These are phyloP conservation scores for Rhinopomastus cyanomelas DNA, from an alignment of 2,113 vertebrate genomes.

Conservation along the genomic window DNA sequence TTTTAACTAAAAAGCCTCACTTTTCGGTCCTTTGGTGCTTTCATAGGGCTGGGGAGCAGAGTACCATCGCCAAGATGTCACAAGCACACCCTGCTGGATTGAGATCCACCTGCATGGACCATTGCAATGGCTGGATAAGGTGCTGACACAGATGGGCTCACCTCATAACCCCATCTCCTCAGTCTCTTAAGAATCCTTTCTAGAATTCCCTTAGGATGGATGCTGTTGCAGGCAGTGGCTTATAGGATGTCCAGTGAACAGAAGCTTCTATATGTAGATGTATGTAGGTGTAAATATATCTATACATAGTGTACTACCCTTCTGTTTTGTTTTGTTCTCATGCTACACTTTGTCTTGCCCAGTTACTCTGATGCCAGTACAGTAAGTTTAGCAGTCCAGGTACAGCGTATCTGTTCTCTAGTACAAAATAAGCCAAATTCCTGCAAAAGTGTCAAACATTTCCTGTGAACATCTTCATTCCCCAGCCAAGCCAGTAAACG, in stretches of 20 bases:
- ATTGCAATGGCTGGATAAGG: slow-evolving; percentile 98
- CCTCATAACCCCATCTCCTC: slow-evolving; percentile 97
- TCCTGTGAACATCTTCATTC: slow-evolving; percentile 29
- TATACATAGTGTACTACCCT: slow-evolving; percentile 25
- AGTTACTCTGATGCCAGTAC: slow-evolving; percentile 60
- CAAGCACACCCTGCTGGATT: slow-evolving; percentile 98
- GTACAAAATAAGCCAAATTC: slow-evolving; percentile 48
- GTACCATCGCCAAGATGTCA: slow-evolving; percentile 97
- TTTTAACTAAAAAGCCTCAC: neutral
- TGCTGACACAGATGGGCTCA: slow-evolving; percentile 97
- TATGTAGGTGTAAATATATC: slow-evolving; percentile 69
- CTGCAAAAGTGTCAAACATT: slow-evolving; percentile 50
- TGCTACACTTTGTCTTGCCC: slow-evolving; percentile 54
- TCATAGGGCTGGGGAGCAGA: slow-evolving; percentile 96
- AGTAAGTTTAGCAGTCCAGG: slow-evolving; percentile 9
- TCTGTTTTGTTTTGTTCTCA: slow-evolving; percentile 29
- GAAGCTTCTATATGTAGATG: slow-evolving; percentile 63
- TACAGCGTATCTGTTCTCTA: neutral
- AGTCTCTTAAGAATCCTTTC: slow-evolving; percentile 84
- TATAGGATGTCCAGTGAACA: slow-evolving; percentile 48
- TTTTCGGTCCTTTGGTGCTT: slow-evolving; percentile 32
- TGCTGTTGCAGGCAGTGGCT: slow-evolving; percentile 72
- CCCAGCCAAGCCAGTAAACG: slow-evolving; percentile 4
- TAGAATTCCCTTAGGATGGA: slow-evolving; percentile 26
- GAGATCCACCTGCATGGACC: slow-evolving; percentile 97